Evolutionary conservation across 2,113 vertebrate genomes (phyloP), one percentile per base, ranked within the genome.

Genomic region (Ginglymostoma cirratum): DNA sequence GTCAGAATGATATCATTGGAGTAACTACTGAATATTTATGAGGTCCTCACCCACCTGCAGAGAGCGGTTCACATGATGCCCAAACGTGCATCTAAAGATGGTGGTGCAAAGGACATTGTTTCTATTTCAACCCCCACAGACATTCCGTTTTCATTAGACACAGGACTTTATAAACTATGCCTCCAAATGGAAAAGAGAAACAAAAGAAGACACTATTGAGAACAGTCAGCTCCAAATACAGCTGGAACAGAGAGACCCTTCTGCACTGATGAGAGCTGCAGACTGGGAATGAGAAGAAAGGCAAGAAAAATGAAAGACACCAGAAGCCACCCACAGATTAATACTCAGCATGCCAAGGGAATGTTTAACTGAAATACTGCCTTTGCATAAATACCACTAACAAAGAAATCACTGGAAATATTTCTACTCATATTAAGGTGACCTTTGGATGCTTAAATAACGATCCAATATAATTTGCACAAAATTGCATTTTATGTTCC

Each of bases 401-500:
- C 48, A 94, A 67, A 61, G 65, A 70, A 94, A 69, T 27, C 19
- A 94, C 19, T 94, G 66, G 66, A 94, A 94, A 94, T 69, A 94
- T 69, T 70, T 69, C n/a, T 67, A 45, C 19, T 38, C 8, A 10
- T 45, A 94, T 7, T 69, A 42, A 27, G 21, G 92, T 94, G 66
- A 94, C 92, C 65, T 69, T 69, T 38, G 34, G 92, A 94, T 70
- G 8, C 3, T 67, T 45, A 70, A 94, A 45, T 45, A 69, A 94
- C 7, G 69, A 90, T 65, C 30, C 52, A 34, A 94, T 23, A 42
- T 67, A 67, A 94, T 70, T 69, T 69, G n/a, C 27, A 69, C 66
- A 69, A 94, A 70, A 90, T 30, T 61, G 52, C 12, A 61, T 90
- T 34, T 34, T n/a, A 61, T 34, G 48, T 94, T 67, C 65, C 42